These are phyloP conservation scores for Upupa epops DNA, from an alignment of 2,113 vertebrate genomes.

Conservation along the genomic window DNA sequence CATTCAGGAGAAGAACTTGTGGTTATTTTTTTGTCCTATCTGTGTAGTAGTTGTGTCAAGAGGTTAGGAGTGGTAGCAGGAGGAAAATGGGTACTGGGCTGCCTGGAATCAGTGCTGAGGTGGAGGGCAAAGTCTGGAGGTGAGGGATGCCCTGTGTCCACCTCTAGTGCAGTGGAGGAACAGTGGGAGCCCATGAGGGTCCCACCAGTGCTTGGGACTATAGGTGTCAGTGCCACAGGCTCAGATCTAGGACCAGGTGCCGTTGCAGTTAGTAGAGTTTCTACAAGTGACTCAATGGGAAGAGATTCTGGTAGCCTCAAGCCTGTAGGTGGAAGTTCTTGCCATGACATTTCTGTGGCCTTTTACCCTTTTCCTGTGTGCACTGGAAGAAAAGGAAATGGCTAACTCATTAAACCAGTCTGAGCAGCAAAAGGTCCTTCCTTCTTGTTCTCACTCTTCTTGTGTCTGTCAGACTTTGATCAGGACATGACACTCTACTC, in stretches of 20 bases:
- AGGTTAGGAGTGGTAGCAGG: not conserved
- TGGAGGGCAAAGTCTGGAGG: not conserved
- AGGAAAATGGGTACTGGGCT: not conserved
- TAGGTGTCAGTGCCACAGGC: rapidly evolving
- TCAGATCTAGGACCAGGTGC: not conserved
- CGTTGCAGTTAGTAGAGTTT: rapidly evolving
- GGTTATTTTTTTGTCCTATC: not conserved
- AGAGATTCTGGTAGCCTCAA: not conserved
- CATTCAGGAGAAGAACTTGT: not conserved
- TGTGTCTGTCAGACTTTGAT: no score
- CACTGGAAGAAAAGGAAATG: not conserved
- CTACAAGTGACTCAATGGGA: rapidly evolving
- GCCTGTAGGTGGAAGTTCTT: not conserved
- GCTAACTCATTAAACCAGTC: not conserved
- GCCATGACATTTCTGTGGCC: not conserved
- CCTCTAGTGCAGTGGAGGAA: not conserved
- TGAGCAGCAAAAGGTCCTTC: not conserved
- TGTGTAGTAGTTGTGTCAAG: not conserved
- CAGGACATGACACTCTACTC: not conserved
- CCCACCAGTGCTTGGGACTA: not conserved
- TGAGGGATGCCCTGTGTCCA: not conserved
- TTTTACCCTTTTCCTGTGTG: not conserved
- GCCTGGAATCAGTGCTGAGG: not conserved
- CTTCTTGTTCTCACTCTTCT: not conserved
- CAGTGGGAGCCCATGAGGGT: not conserved